These are phyloP conservation scores for Tethya wilhelma DNA, from an alignment of 37 sponge, comb jelly and placozoan species.

Conservation along the genomic window DNA sequence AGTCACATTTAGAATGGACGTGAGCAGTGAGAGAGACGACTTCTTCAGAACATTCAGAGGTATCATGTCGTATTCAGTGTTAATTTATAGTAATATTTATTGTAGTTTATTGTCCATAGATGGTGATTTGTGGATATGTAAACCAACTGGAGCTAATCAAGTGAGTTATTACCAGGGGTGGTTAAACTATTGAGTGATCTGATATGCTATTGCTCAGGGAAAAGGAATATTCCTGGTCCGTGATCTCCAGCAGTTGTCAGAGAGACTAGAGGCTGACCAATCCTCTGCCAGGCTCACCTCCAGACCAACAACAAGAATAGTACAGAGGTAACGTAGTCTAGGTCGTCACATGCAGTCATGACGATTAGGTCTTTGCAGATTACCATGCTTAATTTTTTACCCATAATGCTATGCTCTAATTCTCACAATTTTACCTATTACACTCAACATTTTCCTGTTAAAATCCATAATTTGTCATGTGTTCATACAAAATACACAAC, in stretches of 20 bases:
- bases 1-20: constrained; percentile 79
- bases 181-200: not conserved
- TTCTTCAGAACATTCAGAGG: constrained; percentile 59
- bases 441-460: too few species aligned
- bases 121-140: constrained; percentile 93
- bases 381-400: too few species aligned
- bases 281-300: not conserved
- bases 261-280: constrained; percentile 45
- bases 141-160: constrained; percentile 92
- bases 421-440: too few species aligned
- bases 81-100: not conserved
- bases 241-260: constrained; percentile 51
- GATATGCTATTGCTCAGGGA: constrained; percentile 56
- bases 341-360: too few species aligned
- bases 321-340: constrained; percentile 46
- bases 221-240: constrained; percentile 90
- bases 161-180: constrained; percentile 1
- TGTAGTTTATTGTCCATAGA: constrained; percentile 18
- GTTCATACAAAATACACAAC: too few species aligned
- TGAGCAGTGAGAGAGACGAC: constrained; percentile 59
- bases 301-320: constrained; percentile 58
- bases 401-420: too few species aligned
- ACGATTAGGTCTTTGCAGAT: too few species aligned
- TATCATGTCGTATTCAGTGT: too few species aligned
- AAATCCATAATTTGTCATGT: too few species aligned